Conservation (phyloP, 2,797 vertebrate species). For the Arnoldichthys spilopterus region DNA sequence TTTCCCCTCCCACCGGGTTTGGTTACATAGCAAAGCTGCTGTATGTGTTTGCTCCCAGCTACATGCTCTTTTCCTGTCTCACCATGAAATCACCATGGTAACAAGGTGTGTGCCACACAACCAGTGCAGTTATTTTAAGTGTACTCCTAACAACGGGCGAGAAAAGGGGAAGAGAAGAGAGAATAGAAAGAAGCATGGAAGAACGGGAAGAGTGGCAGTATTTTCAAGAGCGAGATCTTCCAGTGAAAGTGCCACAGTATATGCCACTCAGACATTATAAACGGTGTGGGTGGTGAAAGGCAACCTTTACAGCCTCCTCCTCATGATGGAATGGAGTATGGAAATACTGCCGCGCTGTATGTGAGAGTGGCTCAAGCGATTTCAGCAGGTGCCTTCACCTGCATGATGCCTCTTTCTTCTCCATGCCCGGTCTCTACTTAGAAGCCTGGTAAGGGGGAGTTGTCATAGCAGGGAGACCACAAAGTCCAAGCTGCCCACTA, state of each 20-base stretch:
- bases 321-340: constrained; percentile 23
- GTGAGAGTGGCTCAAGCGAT: constrained; percentile 14
- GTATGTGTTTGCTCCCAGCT: constrained; percentile 15
- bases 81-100: constrained; percentile 58
- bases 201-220: constrained; percentile 41
- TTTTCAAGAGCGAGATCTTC: constrained; percentile 62
- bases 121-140: constrained; percentile 48
- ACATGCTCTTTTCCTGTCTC: constrained; percentile 20
- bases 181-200: constrained; percentile 23
- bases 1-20: not conserved
- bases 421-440: constrained; percentile 5
- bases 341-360: constrained; percentile 13
- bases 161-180: not conserved
- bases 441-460: not conserved
- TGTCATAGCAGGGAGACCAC: constrained; percentile 3
- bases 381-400: constrained; percentile 2
- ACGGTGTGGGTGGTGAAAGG: not conserved
- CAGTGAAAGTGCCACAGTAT: constrained; percentile 6
- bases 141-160: constrained; percentile 37
- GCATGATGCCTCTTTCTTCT: constrained; percentile 23
- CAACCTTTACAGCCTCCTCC: not conserved
- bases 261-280: not conserved
- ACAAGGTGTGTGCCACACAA: constrained; percentile 49
- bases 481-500: not conserved
- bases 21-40: constrained; percentile 18